Conservation (phyloP, 1,140 invertebrate genomes). For the Popillia japonica region DNA sequence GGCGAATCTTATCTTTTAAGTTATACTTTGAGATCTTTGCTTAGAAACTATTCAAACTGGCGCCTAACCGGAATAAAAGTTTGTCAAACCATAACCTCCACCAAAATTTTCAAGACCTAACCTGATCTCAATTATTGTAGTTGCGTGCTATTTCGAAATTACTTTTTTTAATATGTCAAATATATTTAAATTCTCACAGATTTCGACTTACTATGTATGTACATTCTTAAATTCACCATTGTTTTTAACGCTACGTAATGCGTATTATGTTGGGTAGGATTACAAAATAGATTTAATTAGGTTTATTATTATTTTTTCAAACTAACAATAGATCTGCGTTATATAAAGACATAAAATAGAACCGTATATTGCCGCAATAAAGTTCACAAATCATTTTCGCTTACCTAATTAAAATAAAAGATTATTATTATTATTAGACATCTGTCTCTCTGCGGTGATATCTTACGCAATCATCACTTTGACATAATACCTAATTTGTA, state of each 20-base stretch:
- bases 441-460: neutral
- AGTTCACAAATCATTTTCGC: constrained; percentile 1
- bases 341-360: constrained; percentile 6
- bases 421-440: neutral
- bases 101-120: too few relatives aligned
- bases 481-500: neutral
- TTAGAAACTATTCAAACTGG: too few relatives aligned
- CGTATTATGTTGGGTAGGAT: neutral
- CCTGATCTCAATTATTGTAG: too few relatives aligned
- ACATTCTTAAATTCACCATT: neutral
- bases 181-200: too few relatives aligned
- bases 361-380: neutral
- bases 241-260: neutral
- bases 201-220: too few relatives aligned
- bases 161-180: too few relatives aligned
- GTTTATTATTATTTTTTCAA: neutral
- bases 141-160: too few relatives aligned
- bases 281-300: constrained; percentile 20
- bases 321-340: neutral
- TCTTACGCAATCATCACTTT: neutral
- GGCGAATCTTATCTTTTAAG: too few relatives aligned
- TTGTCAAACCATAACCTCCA: too few relatives aligned
- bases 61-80: too few relatives aligned
- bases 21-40: too few relatives aligned
- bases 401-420: neutral